phyloP scores from a whole-genome alignment of 2,113 vertebrate genomes.

The Azemiops feae region DNA sequence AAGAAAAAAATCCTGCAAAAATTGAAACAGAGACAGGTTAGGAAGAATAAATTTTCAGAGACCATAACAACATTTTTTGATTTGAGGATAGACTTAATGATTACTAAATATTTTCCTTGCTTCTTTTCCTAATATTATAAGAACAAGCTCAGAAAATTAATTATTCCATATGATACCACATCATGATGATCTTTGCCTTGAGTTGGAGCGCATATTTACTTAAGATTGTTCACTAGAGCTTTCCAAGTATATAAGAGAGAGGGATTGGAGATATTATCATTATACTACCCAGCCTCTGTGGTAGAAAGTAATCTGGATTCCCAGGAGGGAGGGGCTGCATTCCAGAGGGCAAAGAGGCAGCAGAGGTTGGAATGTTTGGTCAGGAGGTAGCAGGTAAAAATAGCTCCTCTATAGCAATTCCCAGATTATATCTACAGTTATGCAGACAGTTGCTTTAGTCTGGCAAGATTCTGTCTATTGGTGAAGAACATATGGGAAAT shows the following conservation, averaged over 20 bases:
- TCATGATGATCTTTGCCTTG: not conserved
- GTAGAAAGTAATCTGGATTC: no score
- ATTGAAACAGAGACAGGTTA: not conserved
- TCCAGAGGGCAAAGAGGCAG: no score
- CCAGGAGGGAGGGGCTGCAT: no score
- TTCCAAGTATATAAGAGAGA: not conserved
- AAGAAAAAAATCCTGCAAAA: not conserved
- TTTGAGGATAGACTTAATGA: not conserved
- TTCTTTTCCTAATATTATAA: not conserved
- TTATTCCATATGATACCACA: not conserved
- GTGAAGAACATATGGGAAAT: no score
- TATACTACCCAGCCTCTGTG: not conserved
- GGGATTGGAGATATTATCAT: not conserved
- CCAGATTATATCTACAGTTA: no score
- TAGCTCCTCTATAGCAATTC: no score
- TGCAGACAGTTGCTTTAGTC: no score
- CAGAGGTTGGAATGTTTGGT: no score
- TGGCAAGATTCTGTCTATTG: no score
- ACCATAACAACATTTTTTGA: not conserved
- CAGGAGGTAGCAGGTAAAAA: no score
- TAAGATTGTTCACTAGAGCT: not conserved
- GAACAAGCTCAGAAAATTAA: not conserved
- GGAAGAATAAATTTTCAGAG: not conserved
- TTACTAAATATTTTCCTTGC: not conserved
- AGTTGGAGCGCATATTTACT: not conserved